phyloP scores from a whole-genome alignment of 2,797 vertebrate genomes.

The Oophaga sylvatica region DNA sequence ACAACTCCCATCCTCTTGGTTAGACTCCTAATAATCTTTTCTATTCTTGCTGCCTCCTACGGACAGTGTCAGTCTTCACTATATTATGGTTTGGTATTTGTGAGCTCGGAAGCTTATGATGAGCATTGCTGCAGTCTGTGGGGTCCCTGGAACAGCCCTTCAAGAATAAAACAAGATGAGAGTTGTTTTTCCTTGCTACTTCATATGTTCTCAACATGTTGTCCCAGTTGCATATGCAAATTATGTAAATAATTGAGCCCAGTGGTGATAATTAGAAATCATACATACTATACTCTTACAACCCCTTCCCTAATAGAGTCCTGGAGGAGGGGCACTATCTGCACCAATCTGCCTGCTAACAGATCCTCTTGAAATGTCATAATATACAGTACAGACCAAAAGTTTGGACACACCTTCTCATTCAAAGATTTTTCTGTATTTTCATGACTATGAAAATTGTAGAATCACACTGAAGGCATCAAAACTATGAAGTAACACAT shows the following conservation, averaged over 20 bases:
- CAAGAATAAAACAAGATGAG: neutral
- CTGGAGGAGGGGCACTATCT: neutral
- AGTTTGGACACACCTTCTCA: too few relatives aligned
- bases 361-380: neutral
- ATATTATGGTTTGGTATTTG: too few relatives aligned
- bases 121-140: neutral
- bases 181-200: neutral
- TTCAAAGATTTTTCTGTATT: too few relatives aligned
- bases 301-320: neutral
- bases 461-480: too few relatives aligned
- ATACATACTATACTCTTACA: neutral
- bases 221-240: conserved; percentile 16
- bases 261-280: neutral
- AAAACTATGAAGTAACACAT: too few relatives aligned
- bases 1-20: too few relatives aligned
- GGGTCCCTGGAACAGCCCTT: neutral
- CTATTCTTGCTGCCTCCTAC: too few relatives aligned
- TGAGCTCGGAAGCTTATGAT: neutral
- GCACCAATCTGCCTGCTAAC: neutral
- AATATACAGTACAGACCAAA: too few relatives aligned
- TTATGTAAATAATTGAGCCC: conserved; percentile 5
- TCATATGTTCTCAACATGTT: neutral
- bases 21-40: too few relatives aligned
- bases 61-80: too few relatives aligned
- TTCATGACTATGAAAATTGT: too few relatives aligned